Conservation (phyloP, 2,888 invertebrate genomes). For the Acanthosoma haemorrhoidale region DNA sequence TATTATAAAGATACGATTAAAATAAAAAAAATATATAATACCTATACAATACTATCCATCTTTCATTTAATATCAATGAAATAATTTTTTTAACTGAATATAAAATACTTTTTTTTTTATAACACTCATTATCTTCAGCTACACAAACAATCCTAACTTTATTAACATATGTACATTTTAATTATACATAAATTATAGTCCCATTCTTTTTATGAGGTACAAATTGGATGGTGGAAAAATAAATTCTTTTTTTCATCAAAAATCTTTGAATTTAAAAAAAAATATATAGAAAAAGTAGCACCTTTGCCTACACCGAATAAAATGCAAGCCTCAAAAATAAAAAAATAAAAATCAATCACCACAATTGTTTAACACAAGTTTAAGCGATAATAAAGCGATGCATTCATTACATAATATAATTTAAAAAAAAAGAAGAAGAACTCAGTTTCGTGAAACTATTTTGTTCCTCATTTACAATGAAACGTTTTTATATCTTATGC, state of each 20-base stretch:
- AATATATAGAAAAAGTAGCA: conserved; percentile 29
- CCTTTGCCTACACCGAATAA: conserved; percentile 32
- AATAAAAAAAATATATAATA: conserved; percentile 34
- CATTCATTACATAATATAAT: conserved; percentile 12
- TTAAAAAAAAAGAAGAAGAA: conserved; percentile 24
- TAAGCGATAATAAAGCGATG: conserved; percentile 7
- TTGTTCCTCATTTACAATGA: conserved; percentile 10
- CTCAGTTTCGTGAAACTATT: conserved; percentile 10
- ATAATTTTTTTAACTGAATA: conserved; percentile 18
- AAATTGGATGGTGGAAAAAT: conserved; percentile 5
- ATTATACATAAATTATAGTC: conserved; percentile 6
- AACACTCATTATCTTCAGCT: conserved; percentile 20
- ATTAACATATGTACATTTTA: conserved; percentile 29
- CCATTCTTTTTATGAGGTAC: conserved; percentile 11
- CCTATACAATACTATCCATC: conserved; percentile 34
- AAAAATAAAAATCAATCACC: conserved; percentile 21
- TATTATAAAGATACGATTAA: conserved; percentile 34
- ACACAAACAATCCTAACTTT: conserved; percentile 31
- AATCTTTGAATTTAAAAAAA: conserved; percentile 11
- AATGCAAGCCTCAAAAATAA: conserved; percentile 33
- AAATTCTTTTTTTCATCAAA: neutral
- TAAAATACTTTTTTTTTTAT: conserved; percentile 25
- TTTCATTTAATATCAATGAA: conserved; percentile 26
- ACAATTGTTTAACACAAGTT: conserved; percentile 10
- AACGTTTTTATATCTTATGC: conserved; percentile 28